phyloP scores from a whole-genome alignment of 2,113 vertebrate genomes.

The Poicephalus meyeri region DNA sequence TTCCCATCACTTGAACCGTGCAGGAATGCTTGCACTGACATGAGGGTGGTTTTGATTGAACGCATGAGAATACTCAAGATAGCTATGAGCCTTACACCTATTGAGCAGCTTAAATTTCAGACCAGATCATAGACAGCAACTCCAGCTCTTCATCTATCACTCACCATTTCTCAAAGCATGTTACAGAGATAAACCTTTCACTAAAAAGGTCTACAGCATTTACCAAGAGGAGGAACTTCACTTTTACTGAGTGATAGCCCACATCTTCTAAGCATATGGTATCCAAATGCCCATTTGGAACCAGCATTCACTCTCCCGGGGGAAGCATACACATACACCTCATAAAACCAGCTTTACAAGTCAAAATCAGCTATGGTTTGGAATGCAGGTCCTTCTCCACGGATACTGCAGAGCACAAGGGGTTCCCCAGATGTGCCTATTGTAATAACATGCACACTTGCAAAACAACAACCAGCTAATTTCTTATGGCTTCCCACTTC shows the following conservation, averaged over 20 bases:
- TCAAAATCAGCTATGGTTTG: neutral
- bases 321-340: constrained; percentile 36
- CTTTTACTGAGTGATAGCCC: neutral
- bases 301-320: neutral
- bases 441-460: neutral
- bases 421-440: constrained; percentile 28
- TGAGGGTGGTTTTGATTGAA: neutral
- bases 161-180: neutral
- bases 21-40: neutral
- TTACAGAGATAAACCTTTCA: neutral
- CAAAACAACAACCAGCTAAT: neutral
- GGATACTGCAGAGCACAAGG: neutral
- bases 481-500: neutral
- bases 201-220: neutral
- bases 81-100: neutral
- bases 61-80: neutral
- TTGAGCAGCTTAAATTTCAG: neutral
- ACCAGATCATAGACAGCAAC: neutral
- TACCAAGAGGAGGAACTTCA: neutral
- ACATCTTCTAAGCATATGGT: constrained; percentile 40
- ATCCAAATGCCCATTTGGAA: constrained; percentile 43
- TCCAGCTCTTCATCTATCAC: neutral
- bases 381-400: constrained; percentile 4
- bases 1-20: neutral
- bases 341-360: constrained; percentile 65